Conservation (phyloP, 2,113 vertebrate species). For the Rallus limicola region DNA sequence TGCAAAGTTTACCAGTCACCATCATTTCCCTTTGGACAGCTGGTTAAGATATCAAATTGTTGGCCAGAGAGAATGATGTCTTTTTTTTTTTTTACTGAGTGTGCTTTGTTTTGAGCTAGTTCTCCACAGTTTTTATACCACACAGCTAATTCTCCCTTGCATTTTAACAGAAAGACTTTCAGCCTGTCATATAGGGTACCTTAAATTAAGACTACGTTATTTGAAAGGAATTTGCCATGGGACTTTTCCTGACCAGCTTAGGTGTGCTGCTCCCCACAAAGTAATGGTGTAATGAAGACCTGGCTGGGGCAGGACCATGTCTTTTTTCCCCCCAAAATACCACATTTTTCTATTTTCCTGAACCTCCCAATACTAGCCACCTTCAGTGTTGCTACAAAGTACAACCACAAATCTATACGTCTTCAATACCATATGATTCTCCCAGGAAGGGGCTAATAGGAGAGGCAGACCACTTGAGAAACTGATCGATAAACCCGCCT, state of each 20-base stretch:
- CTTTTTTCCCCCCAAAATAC: neutral
- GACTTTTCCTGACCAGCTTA: neutral
- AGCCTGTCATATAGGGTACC: neutral
- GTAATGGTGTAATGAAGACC: neutral
- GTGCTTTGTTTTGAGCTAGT: neutral
- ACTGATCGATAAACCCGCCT: slow-evolving; percentile 28
- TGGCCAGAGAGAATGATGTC: fast-evolving
- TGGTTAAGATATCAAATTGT: neutral
- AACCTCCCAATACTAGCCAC: neutral
- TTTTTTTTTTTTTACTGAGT: neutral
- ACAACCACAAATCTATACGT: slow-evolving; percentile 13
- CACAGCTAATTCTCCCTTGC: neutral
- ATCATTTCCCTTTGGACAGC: neutral
- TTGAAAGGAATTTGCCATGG: neutral
- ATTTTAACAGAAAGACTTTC: neutral
- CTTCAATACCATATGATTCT: neutral
- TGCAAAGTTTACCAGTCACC: neutral
- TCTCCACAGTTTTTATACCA: neutral
- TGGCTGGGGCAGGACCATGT: neutral
- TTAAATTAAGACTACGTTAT: neutral
- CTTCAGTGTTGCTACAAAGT: neutral
- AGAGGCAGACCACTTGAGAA: slow-evolving; percentile 50
- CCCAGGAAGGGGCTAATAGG: slow-evolving; percentile 34
- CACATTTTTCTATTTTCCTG: neutral
- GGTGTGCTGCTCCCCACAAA: neutral